phyloP scores from a whole-genome alignment of 2,888 invertebrate species.

The Orthonychiurus folsomi region DNA sequence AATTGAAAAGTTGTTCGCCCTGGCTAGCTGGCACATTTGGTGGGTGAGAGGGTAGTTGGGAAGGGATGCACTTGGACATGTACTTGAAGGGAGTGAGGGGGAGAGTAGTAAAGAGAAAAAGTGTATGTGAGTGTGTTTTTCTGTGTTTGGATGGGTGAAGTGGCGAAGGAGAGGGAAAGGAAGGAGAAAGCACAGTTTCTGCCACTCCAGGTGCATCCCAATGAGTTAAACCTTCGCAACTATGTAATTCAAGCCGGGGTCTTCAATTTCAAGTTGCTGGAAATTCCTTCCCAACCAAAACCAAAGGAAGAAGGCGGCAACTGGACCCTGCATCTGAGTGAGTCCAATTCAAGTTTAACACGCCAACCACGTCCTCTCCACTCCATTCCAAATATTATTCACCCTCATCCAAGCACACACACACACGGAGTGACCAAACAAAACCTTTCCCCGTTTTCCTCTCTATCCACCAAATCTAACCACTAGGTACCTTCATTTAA shows the following conservation, averaged over 20 bases:
- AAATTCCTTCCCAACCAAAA: conserved; percentile 65
- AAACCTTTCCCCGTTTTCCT: background rate
- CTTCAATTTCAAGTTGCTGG: conserved; percentile 60
- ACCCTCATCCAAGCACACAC: background rate
- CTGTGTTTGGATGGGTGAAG: conserved; percentile 13
- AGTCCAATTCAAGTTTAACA: background rate
- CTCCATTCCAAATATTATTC: conserved; percentile 1
- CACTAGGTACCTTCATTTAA: no score
- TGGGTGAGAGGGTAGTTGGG: no score
- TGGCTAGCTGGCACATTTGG: no score
- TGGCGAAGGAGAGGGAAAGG: conserved; percentile 37
- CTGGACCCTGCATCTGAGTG: conserved; percentile 35
- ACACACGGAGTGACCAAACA: background rate
- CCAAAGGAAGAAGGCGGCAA: conserved; percentile 21
- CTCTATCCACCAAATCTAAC: background rate
- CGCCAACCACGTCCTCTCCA: background rate
- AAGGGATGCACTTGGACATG: no score
- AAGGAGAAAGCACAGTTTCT: conserved; percentile 46
- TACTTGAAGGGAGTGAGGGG: no score
- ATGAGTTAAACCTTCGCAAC: conserved; percentile 65
- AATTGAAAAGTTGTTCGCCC: no score
- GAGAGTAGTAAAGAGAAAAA: background rate
- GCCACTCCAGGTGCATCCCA: conserved; percentile 47
- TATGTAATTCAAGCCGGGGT: conserved; percentile 68
- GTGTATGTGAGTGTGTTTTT: background rate